These are phyloP conservation scores for Serrognathus titanus DNA, from an alignment of 2,888 invertebrate genomes.

Conservation along the genomic window DNA sequence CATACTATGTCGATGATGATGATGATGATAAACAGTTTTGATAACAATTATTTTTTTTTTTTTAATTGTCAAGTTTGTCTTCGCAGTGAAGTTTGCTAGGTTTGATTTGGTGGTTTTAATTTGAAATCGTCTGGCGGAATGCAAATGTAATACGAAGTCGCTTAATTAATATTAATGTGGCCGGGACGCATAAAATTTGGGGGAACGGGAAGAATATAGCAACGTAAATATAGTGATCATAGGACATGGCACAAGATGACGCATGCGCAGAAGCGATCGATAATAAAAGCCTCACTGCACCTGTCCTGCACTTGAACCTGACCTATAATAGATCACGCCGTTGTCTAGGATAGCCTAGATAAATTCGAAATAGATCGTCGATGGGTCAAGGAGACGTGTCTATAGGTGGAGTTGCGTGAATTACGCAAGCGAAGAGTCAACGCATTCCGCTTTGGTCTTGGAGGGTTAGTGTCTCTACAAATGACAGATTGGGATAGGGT, in stretches of 20 bases:
- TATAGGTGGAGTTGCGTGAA: not conserved
- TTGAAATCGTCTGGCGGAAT: no score
- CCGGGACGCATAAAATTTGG: no score
- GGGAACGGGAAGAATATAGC: conserved; percentile 13
- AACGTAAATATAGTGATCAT: conserved; percentile 15
- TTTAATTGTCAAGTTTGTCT: no score
- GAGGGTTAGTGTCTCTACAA: conserved; percentile 30
- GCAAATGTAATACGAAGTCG: no score
- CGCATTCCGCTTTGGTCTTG: conserved; percentile 8
- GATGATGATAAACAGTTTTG: no score
- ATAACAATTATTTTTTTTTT: no score
- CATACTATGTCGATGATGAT: no score
- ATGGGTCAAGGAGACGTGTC: conserved; percentile 28
- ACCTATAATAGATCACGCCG: conserved; percentile 43
- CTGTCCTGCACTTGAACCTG: conserved; percentile 49
- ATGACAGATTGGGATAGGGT: conserved; percentile 16
- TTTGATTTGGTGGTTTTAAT: no score
- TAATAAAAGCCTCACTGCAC: conserved; percentile 41
- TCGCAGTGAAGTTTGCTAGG: no score
- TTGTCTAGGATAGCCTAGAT: conserved; percentile 42
- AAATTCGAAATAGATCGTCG: conserved; percentile 34
- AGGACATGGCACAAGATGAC: conserved; percentile 23
- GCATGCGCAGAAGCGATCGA: conserved; percentile 36
- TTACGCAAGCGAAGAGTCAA: not conserved
- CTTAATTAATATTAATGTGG: no score